Evolutionary conservation across 2,888 invertebrate species (phyloP), one percentile per base, ranked within the genome.

Genomic region (Mythimna albipuncta): DNA sequence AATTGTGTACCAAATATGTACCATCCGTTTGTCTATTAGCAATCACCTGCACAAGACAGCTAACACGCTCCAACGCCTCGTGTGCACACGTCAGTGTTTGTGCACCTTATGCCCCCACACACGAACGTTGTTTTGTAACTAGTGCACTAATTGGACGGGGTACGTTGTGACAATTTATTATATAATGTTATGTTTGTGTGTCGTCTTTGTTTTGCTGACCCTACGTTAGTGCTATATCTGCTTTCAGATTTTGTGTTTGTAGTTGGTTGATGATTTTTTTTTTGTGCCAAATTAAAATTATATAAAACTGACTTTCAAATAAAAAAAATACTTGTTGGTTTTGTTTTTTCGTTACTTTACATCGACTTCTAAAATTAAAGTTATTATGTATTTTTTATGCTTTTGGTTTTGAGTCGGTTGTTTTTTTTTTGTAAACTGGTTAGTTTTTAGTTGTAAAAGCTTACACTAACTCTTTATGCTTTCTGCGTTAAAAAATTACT

Each of bases 21-120:
- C 55, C 69, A 62, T 79, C 77, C 77, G 77, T 79, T 77, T 86
- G 87, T 84, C 83, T 86, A 86, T 85, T 86, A 81, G 77, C 85
- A 78, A 84, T 84, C 85, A 86, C 81, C 85, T 86, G 87, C 79
- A 84, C 75, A 81, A 85, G 86, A 86, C 87, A 85, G 81, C 71
- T 76, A 73, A 73, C 81, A 72, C 64, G 83, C 59, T 75, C 75
- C 83, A 64, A 81, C 79, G 81, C 75, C 72, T 66, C 62, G 66
- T 61, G 41, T 77, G 71, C 69, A 67, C 69, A 67, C 69, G 38
- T 50, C 57, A n/a, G 50, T 72, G 74, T 79, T 75, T 74, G 75
- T 74, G 63, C 75, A 35, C 61, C 52, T 69, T 71, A 77, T 65
- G 55, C 47, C 64, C 61, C 9, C 13, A 44, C 44, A 26, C 65